Evolutionary conservation across 2,797 vertebrate species (phyloP).

Genomic region (Pelochelys cantorii): DNA sequence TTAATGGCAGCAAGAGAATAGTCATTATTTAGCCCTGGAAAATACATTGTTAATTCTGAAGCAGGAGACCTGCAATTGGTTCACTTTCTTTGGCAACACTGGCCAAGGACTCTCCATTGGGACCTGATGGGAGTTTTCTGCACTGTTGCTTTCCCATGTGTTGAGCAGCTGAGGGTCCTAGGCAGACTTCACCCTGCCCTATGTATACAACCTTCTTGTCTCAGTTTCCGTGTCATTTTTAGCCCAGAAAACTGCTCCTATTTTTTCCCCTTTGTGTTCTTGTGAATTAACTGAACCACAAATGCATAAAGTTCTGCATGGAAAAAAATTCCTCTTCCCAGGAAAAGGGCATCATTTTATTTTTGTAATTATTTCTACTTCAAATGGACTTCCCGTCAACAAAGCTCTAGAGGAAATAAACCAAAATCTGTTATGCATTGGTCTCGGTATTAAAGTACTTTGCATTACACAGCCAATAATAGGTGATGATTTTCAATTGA

Average conservation of each 20-base stretch:
- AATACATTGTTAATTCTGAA: background rate
- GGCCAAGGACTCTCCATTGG: background rate
- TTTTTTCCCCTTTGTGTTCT: background rate
- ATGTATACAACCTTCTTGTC: background rate
- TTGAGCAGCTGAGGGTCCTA: background rate
- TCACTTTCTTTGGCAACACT: background rate
- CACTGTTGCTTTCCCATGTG: background rate
- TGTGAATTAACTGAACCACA: background rate
- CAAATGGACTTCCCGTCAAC: slow-evolving; percentile 29
- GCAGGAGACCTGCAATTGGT: background rate
- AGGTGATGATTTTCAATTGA: slow-evolving; percentile 23
- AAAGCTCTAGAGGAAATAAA: slow-evolving; percentile 50
- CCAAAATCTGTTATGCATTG: background rate
- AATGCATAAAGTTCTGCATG: background rate
- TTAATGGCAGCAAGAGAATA: slow-evolving; percentile 24
- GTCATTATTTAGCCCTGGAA: background rate
- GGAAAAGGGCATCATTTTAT: background rate
- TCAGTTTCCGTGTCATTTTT: background rate
- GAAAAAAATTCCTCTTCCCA: background rate
- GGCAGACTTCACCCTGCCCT: background rate
- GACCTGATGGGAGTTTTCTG: background rate
- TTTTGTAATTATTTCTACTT: slow-evolving; percentile 22
- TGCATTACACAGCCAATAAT: background rate
- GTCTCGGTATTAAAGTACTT: slow-evolving; percentile 6
- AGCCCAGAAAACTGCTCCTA: background rate